Base-by-base conservation (phyloP, 2,888 invertebrate species). In the Myopa testacea region DNA sequence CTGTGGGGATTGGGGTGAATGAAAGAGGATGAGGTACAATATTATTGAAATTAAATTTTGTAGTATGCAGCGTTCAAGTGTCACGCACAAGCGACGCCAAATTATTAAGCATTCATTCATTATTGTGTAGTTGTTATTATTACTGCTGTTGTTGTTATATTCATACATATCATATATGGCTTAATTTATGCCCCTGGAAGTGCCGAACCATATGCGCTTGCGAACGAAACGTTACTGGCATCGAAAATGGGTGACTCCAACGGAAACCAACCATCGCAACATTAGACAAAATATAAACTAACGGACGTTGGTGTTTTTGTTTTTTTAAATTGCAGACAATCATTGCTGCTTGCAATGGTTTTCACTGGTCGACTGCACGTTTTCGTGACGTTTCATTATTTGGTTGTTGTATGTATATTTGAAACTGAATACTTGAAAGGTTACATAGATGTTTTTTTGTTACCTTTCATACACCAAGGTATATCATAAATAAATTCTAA, bases 151-250 rank as follows among this genome's bases (percentile, higher is more conserved):
- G 14, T 70, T 70, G 16, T 14, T 19, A 70, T 16, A 52, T 70
- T 8, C 70, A 70, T 70, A 65, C 12, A 65, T 10, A 37, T 10
- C n/a, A 5, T 38, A n/a, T 65, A 38, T 34, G 14, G 52, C 65
- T 79, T 75, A 77, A 76, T 79, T 79, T 77, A 77, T 75, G 68
- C 71, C 75, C 63, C 73, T 79, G 79, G 77, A 79, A 79, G 79
- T 75, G 71, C 50, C 70, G 14, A 55, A 65, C 77, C 71, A 75
- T 70, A 68, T 75, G 75, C 58, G 75, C 37, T 75, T 71, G 62
- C 60, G n/a, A 68, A 68, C 40, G 16, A 38, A 40, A 77, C 77
- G 70, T 45, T 70, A 58, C 65, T 50, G 63, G 78, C 71, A 79
- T 77, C 71, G 26, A 62, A 50, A 77, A 77, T 77, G 4, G 8